These are phyloP conservation scores for Protosalanx chinensis DNA, from an alignment of 2,797 vertebrate species.

Conservation along the genomic window DNA sequence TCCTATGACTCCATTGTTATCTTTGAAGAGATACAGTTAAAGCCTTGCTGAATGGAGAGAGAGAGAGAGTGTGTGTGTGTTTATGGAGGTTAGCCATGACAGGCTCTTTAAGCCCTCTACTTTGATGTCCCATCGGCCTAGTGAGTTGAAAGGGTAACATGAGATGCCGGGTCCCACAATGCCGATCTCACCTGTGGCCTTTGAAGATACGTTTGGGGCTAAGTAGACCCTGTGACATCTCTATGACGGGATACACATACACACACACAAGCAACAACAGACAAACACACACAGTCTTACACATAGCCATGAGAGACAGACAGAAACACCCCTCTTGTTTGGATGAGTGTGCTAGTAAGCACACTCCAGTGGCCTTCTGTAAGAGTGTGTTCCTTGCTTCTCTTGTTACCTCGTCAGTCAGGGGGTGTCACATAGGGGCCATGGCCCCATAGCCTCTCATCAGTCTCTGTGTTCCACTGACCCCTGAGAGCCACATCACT, in stretches of 20 bases:
- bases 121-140: constrained; percentile 70
- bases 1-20: constrained; percentile 39
- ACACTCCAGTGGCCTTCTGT: constrained; percentile 67
- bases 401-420: constrained; percentile 69
- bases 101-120: constrained; percentile 62
- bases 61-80: constrained; percentile 23
- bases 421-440: constrained; percentile 38
- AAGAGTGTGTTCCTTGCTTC: constrained; percentile 56
- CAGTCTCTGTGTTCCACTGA: constrained; percentile 50
- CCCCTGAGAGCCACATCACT: constrained; percentile 35
- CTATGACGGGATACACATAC: constrained; percentile 61
- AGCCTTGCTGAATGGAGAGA: constrained; percentile 31
- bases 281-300: constrained; percentile 4
- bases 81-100: constrained; percentile 58
- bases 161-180: constrained; percentile 74
- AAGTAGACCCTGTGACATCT: constrained; percentile 71
- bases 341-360: constrained; percentile 66
- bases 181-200: constrained; percentile 79
- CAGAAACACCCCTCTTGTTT: constrained; percentile 66
- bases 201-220: constrained; percentile 77
- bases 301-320: constrained; percentile 32
- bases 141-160: constrained; percentile 78
- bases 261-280: background rate
- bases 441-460: constrained; percentile 31
- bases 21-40: constrained; percentile 47